Evolutionary conservation across 2,797 vertebrate species (phyloP).

Genomic region (Sciaenops ocellatus): DNA sequence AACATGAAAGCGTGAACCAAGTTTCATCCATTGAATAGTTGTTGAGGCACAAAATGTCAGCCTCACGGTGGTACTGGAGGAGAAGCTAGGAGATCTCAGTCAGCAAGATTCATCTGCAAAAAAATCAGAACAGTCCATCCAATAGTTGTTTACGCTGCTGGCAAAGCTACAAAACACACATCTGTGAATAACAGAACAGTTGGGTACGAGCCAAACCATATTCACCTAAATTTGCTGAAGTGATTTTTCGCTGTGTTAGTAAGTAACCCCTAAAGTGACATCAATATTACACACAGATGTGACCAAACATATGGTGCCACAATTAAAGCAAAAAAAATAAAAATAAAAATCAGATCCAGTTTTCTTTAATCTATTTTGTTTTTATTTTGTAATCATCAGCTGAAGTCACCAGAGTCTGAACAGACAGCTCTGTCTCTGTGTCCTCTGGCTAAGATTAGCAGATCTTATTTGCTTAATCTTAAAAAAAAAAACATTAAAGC

Average conservation of each 20-base stretch:
- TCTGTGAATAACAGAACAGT: background rate
- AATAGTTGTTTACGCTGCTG: background rate
- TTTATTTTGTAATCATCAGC: background rate
- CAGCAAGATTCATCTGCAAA: background rate
- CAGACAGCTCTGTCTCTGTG: background rate
- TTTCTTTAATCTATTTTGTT: background rate
- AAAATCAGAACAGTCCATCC: background rate
- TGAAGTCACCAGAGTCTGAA: background rate
- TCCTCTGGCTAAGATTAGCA: background rate
- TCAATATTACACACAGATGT: background rate
- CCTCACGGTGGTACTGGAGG: background rate
- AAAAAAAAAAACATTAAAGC: slow-evolving; percentile 13
- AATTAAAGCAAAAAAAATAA: background rate
- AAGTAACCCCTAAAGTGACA: background rate
- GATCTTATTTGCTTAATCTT: slow-evolving; percentile 21
- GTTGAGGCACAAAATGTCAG: background rate
- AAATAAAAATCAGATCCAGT: background rate
- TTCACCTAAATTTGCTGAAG: background rate
- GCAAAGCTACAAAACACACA: background rate
- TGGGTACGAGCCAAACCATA: background rate
- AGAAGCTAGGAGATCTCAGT: background rate
- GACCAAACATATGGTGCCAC: background rate
- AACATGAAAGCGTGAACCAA: background rate
- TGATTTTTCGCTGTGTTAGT: background rate
- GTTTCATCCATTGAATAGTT: background rate